These are phyloP conservation scores for Zoroaster sp. DNA, from an alignment of 53 echinoderm and acorn worm genomes.

Conservation along the genomic window DNA sequence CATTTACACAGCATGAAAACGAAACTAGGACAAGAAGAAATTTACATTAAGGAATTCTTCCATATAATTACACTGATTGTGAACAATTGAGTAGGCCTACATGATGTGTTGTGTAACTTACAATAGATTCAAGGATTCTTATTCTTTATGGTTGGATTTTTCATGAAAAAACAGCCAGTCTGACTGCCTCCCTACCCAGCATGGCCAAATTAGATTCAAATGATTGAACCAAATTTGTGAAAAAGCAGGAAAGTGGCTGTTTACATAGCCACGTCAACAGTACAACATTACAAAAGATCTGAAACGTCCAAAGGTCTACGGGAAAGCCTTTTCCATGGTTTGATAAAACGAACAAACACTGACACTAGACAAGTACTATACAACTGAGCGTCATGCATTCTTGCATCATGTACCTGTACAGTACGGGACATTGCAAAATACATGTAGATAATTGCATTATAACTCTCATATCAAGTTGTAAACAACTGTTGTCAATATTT, in stretches of 20 bases:
- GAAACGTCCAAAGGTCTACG: constrained; percentile 29
- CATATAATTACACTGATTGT: background rate
- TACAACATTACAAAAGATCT: background rate
- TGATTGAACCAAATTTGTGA: background rate
- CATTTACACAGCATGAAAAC: too few species aligned
- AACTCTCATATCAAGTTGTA: too few species aligned
- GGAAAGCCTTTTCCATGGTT: constrained; percentile 38
- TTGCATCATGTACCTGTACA: too few species aligned
- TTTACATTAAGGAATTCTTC: background rate
- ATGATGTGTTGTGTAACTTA: too few species aligned
- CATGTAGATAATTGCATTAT: too few species aligned
- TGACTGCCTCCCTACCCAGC: background rate
- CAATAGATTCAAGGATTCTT: background rate
- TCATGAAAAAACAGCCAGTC: background rate
- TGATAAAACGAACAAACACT: too few species aligned
- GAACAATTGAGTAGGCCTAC: too few species aligned
- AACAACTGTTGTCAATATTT: too few species aligned
- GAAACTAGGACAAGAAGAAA: background rate
- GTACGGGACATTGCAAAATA: too few species aligned
- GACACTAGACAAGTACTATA: too few species aligned
- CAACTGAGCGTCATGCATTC: too few species aligned
- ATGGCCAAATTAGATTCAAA: background rate
- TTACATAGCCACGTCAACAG: background rate
- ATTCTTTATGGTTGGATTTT: background rate
- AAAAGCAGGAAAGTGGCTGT: background rate